Base-by-base conservation (phyloP, 92 coral and sea anemone genomes). In the Pocillopora grandis region DNA sequence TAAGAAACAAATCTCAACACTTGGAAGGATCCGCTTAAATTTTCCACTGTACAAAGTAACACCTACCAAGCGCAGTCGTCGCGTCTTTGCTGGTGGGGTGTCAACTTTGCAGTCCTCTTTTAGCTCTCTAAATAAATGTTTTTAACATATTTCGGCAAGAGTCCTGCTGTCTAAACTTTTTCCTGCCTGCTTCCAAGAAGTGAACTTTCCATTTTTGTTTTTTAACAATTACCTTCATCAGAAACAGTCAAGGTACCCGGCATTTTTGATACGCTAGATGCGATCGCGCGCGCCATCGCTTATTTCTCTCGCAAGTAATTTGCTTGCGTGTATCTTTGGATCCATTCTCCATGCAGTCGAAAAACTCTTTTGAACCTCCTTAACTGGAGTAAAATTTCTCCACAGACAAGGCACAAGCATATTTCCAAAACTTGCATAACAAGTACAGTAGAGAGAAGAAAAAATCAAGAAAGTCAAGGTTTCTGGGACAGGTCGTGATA, bases 321-420 rank as follows among this genome's bases (percentile, higher is more conserved):
- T 72, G 61, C 76, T 15, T 23, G 76, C 76, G 76, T 16, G 58
- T 71, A 71, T 37, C 52, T 71, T 71, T 7, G 76, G 75, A 70
- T 27, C 75, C 75, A 70, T 70, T 70, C 75, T 27, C 19, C 75
- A 56, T 56, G 75, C 75, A n/a, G 75, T 70, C 57, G 36, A 10
- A 70, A 70, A 70, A 70, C 52, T 56, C 84, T 27, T 27, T 27
- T 27, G 31, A 27, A 1, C 31, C 31, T 27, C 31, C 31, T 27
- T 27, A 27, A 27, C 31, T 27, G 31, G 31, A 27, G 31, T 27
- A 27, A 27, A 27, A 27, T 27, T 27, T 27, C 31, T 27, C 31
- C 31, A 27, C 1, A 27, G 31, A 27, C 31, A 27, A 27, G 31
- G 31, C 31, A 27, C 1, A 27, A 27, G 31, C 31, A 27, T 27